Evolutionary conservation across 2,888 invertebrate genomes (phyloP).

Genomic region (Junonia oenone): DNA sequence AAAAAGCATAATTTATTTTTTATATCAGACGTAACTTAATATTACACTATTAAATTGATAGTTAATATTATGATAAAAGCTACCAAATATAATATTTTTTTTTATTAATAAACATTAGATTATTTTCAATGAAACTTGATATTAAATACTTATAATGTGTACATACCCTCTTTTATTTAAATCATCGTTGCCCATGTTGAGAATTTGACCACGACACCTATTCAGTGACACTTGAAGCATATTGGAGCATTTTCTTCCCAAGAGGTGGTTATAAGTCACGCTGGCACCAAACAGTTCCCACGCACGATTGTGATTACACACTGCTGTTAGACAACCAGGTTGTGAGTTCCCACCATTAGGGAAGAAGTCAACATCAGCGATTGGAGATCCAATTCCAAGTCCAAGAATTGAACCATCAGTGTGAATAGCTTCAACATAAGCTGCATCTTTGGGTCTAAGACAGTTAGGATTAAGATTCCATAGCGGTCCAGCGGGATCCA

Average conservation of each 20-base stretch:
- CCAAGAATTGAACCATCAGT: constrained; percentile 48
- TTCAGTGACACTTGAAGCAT: constrained; percentile 37
- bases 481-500: constrained; percentile 64
- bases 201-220: constrained; percentile 39
- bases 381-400: constrained; percentile 34
- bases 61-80: too few species aligned
- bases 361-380: constrained; percentile 78
- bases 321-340: constrained; percentile 43
- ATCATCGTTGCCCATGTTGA: constrained; percentile 46
- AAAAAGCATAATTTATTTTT: too few species aligned
- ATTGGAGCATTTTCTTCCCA: constrained; percentile 38
- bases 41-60: too few species aligned
- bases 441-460: constrained; percentile 43
- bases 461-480: constrained; percentile 45
- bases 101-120: too few species aligned
- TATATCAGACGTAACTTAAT: too few species aligned
- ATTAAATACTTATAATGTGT: not conserved
- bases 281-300: constrained; percentile 47
- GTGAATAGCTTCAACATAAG: constrained; percentile 65
- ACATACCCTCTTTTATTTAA: constrained; percentile 35
- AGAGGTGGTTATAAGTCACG: constrained; percentile 42
- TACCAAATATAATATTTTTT: too few species aligned
- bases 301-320: constrained; percentile 50
- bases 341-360: constrained; percentile 72
- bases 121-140: too few species aligned